Percentiles rank a stretch among this genome's conserved stretches.
Conservation (phyloP, 2,888 invertebrate genomes). For the Salpingus planirostris region DNA sequence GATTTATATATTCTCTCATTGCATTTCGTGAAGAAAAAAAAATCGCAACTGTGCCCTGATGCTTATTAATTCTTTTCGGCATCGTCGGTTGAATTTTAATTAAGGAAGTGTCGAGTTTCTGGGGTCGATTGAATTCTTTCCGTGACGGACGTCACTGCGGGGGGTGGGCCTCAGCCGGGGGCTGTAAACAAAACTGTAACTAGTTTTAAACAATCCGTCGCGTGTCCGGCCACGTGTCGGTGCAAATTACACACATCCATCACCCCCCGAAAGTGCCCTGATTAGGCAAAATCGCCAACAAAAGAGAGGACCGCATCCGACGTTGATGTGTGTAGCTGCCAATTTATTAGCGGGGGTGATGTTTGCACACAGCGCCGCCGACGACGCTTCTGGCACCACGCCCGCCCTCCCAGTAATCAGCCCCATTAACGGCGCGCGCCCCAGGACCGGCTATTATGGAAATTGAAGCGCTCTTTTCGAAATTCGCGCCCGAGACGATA, state of each 20-base stretch:
- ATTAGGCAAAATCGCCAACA: conserved; percentile 34
- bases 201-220: conserved; percentile 28
- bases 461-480: no score
- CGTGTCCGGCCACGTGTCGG: conserved; percentile 37
- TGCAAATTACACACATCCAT: conserved; percentile 41
- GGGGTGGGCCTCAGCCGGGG: no score
- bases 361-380: conserved; percentile 31
- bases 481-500: no score
- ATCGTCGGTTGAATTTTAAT: no score
- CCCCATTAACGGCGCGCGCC: conserved; percentile 33
- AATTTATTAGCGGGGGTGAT: conserved; percentile 38
- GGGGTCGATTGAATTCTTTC: no score
- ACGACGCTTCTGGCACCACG: conserved; percentile 24
- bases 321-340: conserved; percentile 43
- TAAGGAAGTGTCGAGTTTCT: no score
- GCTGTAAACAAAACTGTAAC: conserved; percentile 39
- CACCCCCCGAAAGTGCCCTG: conserved; percentile 30
- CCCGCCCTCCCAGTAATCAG: conserved; percentile 23
- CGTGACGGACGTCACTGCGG: no score
- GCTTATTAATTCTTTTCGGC: no score
- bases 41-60: no score
- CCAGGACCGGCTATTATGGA: conserved; percentile 29
- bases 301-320: conserved; percentile 39
- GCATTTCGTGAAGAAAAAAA: no score
- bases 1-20: no score